These are phyloP conservation scores for Brevimyrus niger DNA, from an alignment of 2,113 vertebrate genomes.

Conservation along the genomic window DNA sequence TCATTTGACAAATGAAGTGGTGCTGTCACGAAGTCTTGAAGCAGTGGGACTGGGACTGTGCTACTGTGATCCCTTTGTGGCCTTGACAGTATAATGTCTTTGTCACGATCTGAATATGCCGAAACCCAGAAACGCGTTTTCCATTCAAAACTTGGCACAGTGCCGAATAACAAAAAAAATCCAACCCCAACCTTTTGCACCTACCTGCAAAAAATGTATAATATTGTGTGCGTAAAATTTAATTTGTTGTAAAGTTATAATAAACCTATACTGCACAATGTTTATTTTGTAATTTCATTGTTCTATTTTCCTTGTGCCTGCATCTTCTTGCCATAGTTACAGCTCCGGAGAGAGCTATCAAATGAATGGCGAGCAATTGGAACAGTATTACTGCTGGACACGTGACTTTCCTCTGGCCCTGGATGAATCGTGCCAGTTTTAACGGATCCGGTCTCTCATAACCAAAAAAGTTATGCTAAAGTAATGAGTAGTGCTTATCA, in stretches of 20 bases:
- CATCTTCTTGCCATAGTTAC: not conserved
- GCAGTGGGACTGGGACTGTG: not conserved
- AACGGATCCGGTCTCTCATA: not conserved
- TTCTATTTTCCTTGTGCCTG: not conserved
- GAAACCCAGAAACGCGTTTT: not conserved
- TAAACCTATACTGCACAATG: not conserved
- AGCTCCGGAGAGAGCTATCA: not conserved
- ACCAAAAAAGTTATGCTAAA: not conserved
- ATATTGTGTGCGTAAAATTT: not conserved
- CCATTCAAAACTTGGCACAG: not conserved
- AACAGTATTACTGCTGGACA: not conserved
- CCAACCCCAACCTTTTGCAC: not conserved
- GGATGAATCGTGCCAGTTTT: not conserved
- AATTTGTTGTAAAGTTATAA: not conserved
- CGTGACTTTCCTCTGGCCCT: not conserved
- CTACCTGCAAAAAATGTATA: not conserved
- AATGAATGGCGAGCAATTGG: not conserved
- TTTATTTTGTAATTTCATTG: not conserved
- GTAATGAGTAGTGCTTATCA: not conserved
- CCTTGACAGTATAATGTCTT: not conserved
- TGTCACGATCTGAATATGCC: not conserved
- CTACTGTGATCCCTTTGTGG: not conserved
- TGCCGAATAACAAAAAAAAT: not conserved
- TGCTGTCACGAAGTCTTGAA: not conserved
- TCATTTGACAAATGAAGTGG: not conserved